These are phyloP conservation scores for Tetanocera ferruginea DNA, from an alignment of 2,888 invertebrate genomes.

Conservation along the genomic window DNA sequence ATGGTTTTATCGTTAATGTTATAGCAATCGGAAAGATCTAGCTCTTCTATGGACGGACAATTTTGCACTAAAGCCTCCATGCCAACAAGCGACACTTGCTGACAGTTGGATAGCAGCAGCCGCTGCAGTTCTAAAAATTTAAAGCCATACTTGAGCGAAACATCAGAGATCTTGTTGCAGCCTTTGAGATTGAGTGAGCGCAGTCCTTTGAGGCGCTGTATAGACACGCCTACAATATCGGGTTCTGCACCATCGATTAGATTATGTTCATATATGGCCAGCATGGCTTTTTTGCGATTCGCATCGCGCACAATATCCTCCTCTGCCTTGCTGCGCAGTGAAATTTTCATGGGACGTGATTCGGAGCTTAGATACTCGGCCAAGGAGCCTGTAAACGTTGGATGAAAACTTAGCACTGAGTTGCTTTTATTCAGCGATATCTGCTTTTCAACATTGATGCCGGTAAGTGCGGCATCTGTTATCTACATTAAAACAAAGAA, in stretches of 20 bases:
- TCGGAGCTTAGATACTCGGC: slow-evolving; percentile 50
- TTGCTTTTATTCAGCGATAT: slow-evolving; percentile 25
- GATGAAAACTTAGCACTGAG: slow-evolving; percentile 57
- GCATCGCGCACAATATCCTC: slow-evolving; percentile 79
- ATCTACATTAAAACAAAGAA: slow-evolving; percentile 51
- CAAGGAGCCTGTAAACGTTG: slow-evolving; percentile 47
- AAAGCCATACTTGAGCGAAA: slow-evolving; percentile 78
- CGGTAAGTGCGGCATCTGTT: slow-evolving; percentile 80
- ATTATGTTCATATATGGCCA: slow-evolving; percentile 74
- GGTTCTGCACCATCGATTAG: slow-evolving; percentile 54
- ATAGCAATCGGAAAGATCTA: slow-evolving; percentile 78
- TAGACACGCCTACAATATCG: slow-evolving; percentile 69
- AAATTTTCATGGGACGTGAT: slow-evolving; percentile 69
- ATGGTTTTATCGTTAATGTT: slow-evolving; percentile 78
- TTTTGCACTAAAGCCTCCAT: slow-evolving; percentile 75
- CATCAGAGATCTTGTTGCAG: slow-evolving; percentile 80
- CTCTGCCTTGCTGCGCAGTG: slow-evolving; percentile 77
- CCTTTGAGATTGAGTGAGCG: slow-evolving; percentile 76
- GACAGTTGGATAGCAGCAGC: slow-evolving; percentile 78
- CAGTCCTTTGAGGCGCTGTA: slow-evolving; percentile 73
- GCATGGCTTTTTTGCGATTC: slow-evolving; percentile 75
- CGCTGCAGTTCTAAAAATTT: slow-evolving; percentile 76
- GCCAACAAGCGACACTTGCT: slow-evolving; percentile 78
- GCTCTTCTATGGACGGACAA: slow-evolving; percentile 79
- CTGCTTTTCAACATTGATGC: slow-evolving; percentile 68